Evolutionary conservation across 1,140 invertebrate species (phyloP).

Genomic region (Drosophila kurseongensis): DNA sequence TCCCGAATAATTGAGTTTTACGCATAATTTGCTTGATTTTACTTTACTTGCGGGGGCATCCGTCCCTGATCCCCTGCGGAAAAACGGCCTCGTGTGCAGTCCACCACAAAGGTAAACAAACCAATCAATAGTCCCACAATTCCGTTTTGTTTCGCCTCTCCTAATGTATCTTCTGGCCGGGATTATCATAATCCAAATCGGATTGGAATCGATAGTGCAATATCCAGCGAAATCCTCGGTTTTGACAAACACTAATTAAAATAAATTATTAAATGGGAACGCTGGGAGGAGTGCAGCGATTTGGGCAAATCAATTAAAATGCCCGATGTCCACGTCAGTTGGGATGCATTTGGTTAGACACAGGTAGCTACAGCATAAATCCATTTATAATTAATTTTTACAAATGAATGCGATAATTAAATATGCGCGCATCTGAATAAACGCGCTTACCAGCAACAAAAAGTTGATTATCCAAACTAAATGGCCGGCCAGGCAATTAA

Average conservation of each 20-base stretch:
- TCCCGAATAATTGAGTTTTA: conserved; percentile 70
- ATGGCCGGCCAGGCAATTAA: conserved; percentile 30
- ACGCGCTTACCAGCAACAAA: conserved; percentile 6
- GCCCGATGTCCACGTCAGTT: conserved; percentile 3
- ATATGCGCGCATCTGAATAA: conserved; percentile 43
- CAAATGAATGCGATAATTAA: conserved; percentile 60
- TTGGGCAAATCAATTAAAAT: conserved; percentile 46
- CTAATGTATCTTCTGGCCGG: background rate
- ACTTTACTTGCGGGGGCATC: conserved; percentile 53
- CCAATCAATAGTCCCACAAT: conserved; percentile 32
- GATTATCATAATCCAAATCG: conserved; percentile 47
- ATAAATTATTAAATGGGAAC: conserved; percentile 51
- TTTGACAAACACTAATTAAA: conserved; percentile 61
- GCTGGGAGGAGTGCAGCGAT: background rate
- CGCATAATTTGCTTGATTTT: conserved; percentile 75
- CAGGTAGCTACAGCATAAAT: conserved; percentile 40
- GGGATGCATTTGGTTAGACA: conserved; percentile 29
- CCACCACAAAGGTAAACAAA: conserved; percentile 38
- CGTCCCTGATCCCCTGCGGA: conserved; percentile 13
- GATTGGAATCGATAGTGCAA: conserved; percentile 33
- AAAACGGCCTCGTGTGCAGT: conserved; percentile 31
- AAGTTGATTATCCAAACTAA: conserved; percentile 6
- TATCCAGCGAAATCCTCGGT: conserved; percentile 13
- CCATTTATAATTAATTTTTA: conserved; percentile 66
- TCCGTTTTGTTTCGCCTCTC: background rate